Evolutionary conservation across 2,797 vertebrate genomes (phyloP).

Genomic region (Myripristis jacobus): DNA sequence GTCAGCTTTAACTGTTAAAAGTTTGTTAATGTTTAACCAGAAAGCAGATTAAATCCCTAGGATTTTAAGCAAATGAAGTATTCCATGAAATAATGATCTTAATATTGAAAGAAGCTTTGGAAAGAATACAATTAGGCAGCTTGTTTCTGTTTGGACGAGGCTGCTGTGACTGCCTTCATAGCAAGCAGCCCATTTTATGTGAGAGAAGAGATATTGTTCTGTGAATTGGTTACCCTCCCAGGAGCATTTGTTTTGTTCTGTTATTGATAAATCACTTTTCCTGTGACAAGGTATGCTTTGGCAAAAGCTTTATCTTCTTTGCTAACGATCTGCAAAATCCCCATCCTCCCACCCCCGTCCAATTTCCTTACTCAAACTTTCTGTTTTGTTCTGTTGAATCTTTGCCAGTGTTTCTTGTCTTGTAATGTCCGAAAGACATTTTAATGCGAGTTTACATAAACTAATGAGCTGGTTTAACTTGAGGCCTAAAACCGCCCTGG

Average conservation of each 20-base stretch:
- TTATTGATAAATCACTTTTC: constrained; percentile 24
- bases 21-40: no score
- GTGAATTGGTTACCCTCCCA: neutral
- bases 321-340: constrained; percentile 29
- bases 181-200: neutral
- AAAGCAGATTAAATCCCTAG: no score
- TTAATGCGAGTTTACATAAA: constrained; percentile 11
- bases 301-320: constrained; percentile 4
- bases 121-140: no score
- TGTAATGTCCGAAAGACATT: constrained; percentile 39
- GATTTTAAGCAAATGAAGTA: no score
- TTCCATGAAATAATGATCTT: no score
- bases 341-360: no score
- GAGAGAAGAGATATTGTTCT: constrained; percentile 11
- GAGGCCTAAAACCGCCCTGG: constrained; percentile 11
- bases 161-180: constrained; percentile 3
- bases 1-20: no score
- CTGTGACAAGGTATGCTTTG: constrained; percentile 14
- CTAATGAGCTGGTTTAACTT: constrained; percentile 55
- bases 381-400: constrained; percentile 4
- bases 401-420: constrained; percentile 20
- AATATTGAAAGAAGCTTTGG: no score
- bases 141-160: neutral
- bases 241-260: constrained; percentile 18
- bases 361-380: constrained; percentile 26